phyloP scores from a whole-genome alignment of 2,113 vertebrate species.

The Notarius quadriscutis region DNA sequence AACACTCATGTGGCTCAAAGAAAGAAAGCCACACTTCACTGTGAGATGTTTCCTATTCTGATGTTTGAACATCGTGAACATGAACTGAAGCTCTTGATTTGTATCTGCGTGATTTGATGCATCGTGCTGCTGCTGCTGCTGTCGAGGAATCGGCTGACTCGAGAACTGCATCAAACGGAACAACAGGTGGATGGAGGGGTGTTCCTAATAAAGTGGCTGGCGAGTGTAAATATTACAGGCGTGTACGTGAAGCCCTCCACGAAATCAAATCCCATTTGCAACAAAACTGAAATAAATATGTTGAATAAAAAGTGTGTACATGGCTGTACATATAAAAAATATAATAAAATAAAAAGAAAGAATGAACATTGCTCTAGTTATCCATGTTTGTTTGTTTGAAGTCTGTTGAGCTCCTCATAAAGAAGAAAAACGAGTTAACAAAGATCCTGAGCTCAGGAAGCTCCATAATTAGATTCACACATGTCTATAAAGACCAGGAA shows the following conservation, averaged over 20 bases:
- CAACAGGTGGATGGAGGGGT: no score
- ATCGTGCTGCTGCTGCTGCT: no score
- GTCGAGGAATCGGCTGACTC: no score
- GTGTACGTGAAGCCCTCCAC: not conserved
- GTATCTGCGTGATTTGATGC: no score
- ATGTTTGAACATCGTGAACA: no score
- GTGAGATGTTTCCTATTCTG: no score
- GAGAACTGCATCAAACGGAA: no score
- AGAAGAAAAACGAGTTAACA: not conserved
- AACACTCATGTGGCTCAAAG: no score
- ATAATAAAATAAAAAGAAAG: not conserved
- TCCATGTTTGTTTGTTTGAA: not conserved
- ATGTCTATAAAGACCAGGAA: not conserved
- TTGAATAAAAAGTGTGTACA: not conserved
- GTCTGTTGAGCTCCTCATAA: not conserved
- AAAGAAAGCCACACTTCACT: no score
- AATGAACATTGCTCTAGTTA: not conserved
- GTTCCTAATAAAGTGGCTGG: no score
- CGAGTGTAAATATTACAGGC: not conserved
- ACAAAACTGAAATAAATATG: not conserved
- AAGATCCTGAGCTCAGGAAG: not conserved
- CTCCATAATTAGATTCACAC: slow-evolving; percentile 7
- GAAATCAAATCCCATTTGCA: not conserved
- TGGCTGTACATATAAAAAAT: not conserved
- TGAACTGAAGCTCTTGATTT: no score